A percentile compares a stretch with the other conserved stretches of the same genome.
phyloP scores from a whole-genome alignment of 2,888 invertebrate genomes.

The Scaeva pyrastri region DNA sequence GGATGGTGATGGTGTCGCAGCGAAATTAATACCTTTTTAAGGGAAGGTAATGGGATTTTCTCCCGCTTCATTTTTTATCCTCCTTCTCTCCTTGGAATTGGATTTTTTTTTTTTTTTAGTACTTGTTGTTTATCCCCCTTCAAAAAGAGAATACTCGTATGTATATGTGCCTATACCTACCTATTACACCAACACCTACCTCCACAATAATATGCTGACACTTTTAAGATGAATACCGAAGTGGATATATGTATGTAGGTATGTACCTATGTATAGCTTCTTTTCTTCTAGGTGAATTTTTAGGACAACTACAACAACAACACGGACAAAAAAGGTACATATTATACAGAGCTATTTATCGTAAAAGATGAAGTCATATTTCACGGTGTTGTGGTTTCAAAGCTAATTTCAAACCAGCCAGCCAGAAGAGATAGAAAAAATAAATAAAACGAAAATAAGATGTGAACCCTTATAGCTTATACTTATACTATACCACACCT shows the following conservation, averaged over 20 bases:
- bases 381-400: slow-evolving; percentile 72
- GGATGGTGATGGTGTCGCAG: slow-evolving; percentile 34
- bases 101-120: slow-evolving; percentile 12
- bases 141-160: neutral
- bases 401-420: slow-evolving; percentile 71
- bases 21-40: slow-evolving; percentile 56
- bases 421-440: slow-evolving; percentile 64
- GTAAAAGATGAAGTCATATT: slow-evolving; percentile 72
- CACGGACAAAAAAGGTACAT: neutral
- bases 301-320: slow-evolving; percentile 9
- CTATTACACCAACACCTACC: neutral
- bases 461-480: slow-evolving; percentile 31
- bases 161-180: neutral
- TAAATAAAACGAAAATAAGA: slow-evolving; percentile 43
- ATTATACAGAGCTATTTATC: slow-evolving; percentile 56
- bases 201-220: slow-evolving; percentile 18
- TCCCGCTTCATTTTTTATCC: neutral
- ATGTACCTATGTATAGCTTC: neutral
- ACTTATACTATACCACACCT: slow-evolving; percentile 47
- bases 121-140: neutral
- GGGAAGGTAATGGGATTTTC: slow-evolving; percentile 41
- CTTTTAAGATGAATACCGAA: slow-evolving; percentile 27
- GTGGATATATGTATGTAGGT: neutral
- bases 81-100: slow-evolving; percentile 12
- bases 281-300: neutral